A percentile compares a stretch with the other conserved stretches of the same genome.
Evolutionary conservation across 2,888 invertebrate species (phyloP).

Genomic region (Trisateles emortualis): DNA sequence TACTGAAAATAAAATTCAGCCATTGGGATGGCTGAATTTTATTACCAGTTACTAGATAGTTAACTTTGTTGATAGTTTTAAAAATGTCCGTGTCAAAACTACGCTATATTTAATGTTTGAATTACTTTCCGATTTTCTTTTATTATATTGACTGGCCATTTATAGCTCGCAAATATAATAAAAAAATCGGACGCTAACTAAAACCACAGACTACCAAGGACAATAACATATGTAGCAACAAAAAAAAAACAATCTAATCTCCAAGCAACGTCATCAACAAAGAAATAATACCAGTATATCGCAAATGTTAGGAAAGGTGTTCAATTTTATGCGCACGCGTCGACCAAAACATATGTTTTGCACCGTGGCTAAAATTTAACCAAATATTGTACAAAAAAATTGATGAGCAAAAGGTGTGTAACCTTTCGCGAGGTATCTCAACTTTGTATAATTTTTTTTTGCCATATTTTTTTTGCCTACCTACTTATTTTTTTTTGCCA

Average conservation of each 20-base stretch:
- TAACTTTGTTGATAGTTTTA: too few species aligned
- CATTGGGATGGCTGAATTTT: too few species aligned
- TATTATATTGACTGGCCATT: too few species aligned
- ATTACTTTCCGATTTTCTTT: too few species aligned
- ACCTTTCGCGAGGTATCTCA: constrained; percentile 41
- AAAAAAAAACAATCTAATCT: constrained; percentile 39
- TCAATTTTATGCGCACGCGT: constrained; percentile 69
- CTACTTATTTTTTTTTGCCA: constrained; percentile 18
- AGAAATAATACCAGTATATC: constrained; percentile 39
- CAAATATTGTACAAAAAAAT: constrained; percentile 61
- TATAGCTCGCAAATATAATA: too few species aligned
- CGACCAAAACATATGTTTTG: constrained; percentile 61
- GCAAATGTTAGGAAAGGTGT: constrained; percentile 81
- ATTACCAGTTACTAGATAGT: too few species aligned
- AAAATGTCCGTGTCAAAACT: too few species aligned
- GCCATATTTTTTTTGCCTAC: constrained; percentile 21
- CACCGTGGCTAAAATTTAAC: constrained; percentile 57
- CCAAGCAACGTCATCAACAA: constrained; percentile 42
- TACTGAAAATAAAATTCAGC: too few species aligned
- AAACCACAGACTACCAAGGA: too few species aligned
- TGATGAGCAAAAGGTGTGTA: constrained; percentile 66
- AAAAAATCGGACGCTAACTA: too few species aligned
- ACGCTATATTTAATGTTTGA: too few species aligned
- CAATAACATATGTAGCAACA: neutral
- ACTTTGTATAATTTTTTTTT: constrained; percentile 43